These are phyloP conservation scores for Falco berigora DNA, from an alignment of 2,797 vertebrate species.

Conservation along the genomic window DNA sequence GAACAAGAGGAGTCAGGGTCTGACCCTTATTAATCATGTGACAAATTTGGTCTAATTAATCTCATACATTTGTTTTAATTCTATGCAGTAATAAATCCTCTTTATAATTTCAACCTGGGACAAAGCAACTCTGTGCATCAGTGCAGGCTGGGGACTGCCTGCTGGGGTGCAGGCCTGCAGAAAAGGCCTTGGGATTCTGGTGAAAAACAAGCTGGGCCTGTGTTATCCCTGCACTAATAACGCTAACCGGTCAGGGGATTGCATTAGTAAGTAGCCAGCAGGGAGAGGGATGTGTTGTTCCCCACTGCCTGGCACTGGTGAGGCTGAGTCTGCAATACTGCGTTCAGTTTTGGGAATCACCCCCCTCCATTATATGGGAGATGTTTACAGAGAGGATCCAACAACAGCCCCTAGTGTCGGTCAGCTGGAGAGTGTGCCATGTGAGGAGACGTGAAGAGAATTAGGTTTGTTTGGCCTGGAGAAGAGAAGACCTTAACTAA, in stretches of 20 bases:
- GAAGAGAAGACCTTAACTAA: not conserved
- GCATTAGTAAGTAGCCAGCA: not conserved
- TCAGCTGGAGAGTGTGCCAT: fast-evolving
- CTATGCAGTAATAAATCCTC: not conserved
- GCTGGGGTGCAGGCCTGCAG: not conserved
- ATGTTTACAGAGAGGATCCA: not conserved
- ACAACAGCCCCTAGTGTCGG: not conserved
- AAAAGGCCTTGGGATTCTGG: not conserved
- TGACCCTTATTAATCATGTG: not conserved
- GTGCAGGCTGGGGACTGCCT: not conserved
- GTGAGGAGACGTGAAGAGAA: not conserved
- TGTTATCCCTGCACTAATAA: not conserved
- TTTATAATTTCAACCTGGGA: not conserved
- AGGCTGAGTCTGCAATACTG: not conserved
- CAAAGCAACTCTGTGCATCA: not conserved
- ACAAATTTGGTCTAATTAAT: not conserved
- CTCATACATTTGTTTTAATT: not conserved
- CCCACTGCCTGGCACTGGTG: not conserved
- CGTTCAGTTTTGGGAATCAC: not conserved
- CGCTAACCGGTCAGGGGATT: not conserved
- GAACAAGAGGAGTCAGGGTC: not conserved
- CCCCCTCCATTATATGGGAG: not conserved
- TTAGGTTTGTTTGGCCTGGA: not conserved
- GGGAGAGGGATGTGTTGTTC: not conserved
- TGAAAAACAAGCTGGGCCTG: not conserved